These are phyloP conservation scores for Vulpes ferrilata DNA, from an alignment of 2,113 vertebrate genomes.

Conservation along the genomic window DNA sequence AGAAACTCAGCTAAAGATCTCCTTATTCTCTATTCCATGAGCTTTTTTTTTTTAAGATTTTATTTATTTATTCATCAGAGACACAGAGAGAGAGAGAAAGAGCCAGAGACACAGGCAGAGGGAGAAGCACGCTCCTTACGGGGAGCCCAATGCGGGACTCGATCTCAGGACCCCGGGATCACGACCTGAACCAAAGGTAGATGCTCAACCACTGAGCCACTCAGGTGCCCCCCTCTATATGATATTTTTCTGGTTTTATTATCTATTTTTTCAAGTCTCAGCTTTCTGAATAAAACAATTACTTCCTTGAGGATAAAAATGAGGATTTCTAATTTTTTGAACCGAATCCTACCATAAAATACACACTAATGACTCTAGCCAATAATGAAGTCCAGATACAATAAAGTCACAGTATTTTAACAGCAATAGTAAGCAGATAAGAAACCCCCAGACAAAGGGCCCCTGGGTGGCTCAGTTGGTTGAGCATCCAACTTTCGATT, in stretches of 20 bases:
- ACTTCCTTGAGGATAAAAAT: background rate
- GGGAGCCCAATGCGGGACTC: too few species aligned
- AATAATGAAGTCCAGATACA: constrained; percentile 23
- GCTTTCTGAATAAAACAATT: constrained; percentile 30
- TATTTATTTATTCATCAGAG: too few species aligned
- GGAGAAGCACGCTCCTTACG: too few species aligned
- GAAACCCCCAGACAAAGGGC: background rate
- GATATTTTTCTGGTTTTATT: background rate
- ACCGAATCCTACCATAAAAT: background rate
- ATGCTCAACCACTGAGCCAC: too few species aligned
- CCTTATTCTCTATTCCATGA: constrained; percentile 1
- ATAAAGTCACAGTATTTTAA: constrained; percentile 4
- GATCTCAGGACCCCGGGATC: too few species aligned
- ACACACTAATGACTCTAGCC: background rate
- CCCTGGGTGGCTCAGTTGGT: background rate
- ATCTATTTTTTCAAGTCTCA: background rate
- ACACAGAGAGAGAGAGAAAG: too few species aligned
- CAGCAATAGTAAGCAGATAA: background rate
- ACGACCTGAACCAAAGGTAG: too few species aligned
- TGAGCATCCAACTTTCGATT: background rate
- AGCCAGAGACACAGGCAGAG: too few species aligned
- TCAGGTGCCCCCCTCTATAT: background rate
- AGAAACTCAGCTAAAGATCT: constrained; percentile 24
- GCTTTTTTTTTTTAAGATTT: too few species aligned
- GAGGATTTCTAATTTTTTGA: constrained; percentile 21